Evolutionary conservation across 2,888 invertebrate genomes (phyloP), one percentile per base, ranked within the genome.

Genomic region (Stenchaetothrips biformis): DNA sequence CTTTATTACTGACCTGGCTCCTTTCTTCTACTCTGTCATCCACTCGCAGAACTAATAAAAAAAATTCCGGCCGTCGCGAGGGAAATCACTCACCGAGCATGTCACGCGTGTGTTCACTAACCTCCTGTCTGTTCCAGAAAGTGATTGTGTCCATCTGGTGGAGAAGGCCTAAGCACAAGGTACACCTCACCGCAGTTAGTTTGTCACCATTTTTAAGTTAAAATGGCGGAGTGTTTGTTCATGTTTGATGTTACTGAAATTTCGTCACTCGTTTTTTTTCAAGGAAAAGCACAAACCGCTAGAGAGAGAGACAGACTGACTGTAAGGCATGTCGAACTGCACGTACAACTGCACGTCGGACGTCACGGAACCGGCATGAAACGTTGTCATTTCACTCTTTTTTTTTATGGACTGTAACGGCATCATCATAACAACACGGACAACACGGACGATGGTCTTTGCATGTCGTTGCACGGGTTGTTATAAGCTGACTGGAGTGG

Each of bases 121-220:
- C 67, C 21, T 74, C 67, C 25, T 74, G 67, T 74, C 11, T 74
- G 67, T 74, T 74, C 25, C 67, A 74, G 67, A 74, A 74, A 74
- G 67, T 74, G 67, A 74, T 74, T 74, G 67, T 74, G 7, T 74
- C 67, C 67, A 74, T 74, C 67, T 74, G 67, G 67, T 74, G 67
- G 67, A 21, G 67, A 25, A 74, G 67, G 67, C 67, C 67, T 74
- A 74, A 74, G 25, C 67, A 74, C 25, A 74, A 74, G 67, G 67
- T 74, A 74, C 67, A 74, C 25, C 18, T 59, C 59, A 16, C 59
- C 59, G 18, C 37, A 37, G 37, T 2, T 37, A 2, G 37, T 37
- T 37, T 37, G 37, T 37, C 37, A 37, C 37, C 37, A 37, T 37
- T 37, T 37, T 37, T 1, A 37, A 37, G 1, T 37, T 37, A 37